These are phyloP conservation scores for Schizopygopsis malacanthus DNA, from an alignment of 2,797 vertebrate species.

Conservation along the genomic window DNA sequence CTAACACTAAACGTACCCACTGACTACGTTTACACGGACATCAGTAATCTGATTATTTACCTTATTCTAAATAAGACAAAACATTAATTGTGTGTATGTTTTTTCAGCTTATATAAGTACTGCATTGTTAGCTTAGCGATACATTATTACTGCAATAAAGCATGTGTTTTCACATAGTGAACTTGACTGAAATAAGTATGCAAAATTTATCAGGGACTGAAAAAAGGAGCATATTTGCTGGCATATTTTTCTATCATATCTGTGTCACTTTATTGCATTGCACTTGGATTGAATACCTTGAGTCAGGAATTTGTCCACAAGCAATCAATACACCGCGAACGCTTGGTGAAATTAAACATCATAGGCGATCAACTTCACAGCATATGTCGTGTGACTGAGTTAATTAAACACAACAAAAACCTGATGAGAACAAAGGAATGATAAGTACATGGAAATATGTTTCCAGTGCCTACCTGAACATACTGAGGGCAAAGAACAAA, in stretches of 20 bases:
- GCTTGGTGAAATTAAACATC: constrained; percentile 25
- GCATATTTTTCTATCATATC: neutral
- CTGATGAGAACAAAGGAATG: constrained; percentile 40
- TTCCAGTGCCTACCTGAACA: constrained; percentile 27
- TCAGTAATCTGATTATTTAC: no score
- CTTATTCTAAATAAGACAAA: no score
- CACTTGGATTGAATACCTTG: neutral
- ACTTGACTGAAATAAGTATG: neutral
- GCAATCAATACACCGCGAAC: constrained; percentile 21
- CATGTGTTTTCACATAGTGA: neutral
- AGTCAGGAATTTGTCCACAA: constrained; percentile 28
- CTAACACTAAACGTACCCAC: no score
- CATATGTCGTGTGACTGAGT: constrained; percentile 14
- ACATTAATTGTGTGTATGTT: no score
- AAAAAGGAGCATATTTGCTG: neutral
- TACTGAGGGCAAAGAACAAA: constrained; percentile 34
- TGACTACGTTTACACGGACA: no score
- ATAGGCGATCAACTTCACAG: constrained; percentile 22
- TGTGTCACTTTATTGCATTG: neutral
- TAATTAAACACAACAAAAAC: constrained; percentile 36
- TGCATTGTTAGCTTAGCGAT: neutral
- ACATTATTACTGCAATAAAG: neutral
- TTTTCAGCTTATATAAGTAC: no score
- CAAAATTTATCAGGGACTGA: neutral
- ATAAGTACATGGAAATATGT: constrained; percentile 19